These are phyloP conservation scores for Platygyra sinensis DNA, from an alignment of 64 coral and sea anemone genomes.

Conservation along the genomic window DNA sequence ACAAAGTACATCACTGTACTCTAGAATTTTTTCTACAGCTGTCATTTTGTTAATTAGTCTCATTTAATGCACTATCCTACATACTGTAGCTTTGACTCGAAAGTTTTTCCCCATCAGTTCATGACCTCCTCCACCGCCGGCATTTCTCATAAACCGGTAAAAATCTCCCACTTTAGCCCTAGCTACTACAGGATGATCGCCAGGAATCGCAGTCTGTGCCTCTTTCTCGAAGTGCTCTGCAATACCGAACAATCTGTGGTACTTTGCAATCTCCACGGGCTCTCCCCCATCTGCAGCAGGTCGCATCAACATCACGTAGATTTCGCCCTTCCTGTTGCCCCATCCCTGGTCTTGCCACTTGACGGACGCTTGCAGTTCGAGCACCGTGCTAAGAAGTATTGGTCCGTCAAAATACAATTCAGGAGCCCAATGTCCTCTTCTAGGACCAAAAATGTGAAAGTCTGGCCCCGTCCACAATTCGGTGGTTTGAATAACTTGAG, in stretches of 20 bases:
- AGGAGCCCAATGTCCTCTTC: conserved; percentile 14
- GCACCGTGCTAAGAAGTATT: neutral
- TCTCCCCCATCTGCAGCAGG: neutral
- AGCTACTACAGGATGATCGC: conserved; percentile 15
- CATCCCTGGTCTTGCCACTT: conserved; percentile 61
- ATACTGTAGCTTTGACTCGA: neutral
- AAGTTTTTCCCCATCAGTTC: conserved; percentile 42
- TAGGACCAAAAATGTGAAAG: conserved; percentile 42
- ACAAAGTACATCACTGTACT: no score
- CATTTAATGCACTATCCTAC: neutral
- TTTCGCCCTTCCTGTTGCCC: conserved; percentile 64
- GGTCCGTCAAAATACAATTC: conserved; percentile 68
- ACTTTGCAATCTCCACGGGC: neutral
- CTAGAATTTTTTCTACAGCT: no score
- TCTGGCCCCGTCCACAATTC: conserved; percentile 28
- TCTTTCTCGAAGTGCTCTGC: conserved; percentile 39
- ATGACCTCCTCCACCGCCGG: conserved; percentile 76
- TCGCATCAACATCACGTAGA: conserved; percentile 59
- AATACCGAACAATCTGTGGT: conserved; percentile 57
- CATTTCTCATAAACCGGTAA: conserved; percentile 67
- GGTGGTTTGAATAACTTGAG: neutral
- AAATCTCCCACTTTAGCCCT: conserved; percentile 51
- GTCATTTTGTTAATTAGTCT: no score
- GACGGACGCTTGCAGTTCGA: conserved; percentile 32
- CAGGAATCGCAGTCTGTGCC: neutral